Base-by-base conservation (phyloP, 2,113 vertebrate species). In the Nestor notabilis region DNA sequence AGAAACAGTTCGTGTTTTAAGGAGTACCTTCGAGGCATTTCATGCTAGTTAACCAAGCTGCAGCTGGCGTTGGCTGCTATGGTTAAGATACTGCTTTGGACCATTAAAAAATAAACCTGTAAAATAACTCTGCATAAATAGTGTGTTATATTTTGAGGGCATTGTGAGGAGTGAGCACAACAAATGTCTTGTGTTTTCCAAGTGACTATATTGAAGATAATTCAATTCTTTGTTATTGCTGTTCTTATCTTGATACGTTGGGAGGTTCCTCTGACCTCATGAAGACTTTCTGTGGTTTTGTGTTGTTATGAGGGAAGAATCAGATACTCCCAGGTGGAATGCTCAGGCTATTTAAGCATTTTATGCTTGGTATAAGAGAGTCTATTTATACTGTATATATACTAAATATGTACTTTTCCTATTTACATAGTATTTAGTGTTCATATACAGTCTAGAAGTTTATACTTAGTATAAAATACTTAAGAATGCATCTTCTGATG, bases 41-140 rank as follows among this genome's bases (percentile, higher is more conserved):
- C 35, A 3, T 41, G 27, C 33, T 15, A 2, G 3, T 17, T 25
- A 41, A 44, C 41, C 55, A 44, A n/a, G 5, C 44, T 10, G 15
- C 20, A 5, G 3, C 2, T 6, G 29, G 33, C 3, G 0, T 68
- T 18, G 18, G 37, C 14, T 58, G 29, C 29, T 41, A 1, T 13
- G 49, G 7, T 17, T 39, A 11, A 39, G 14, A 2, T n/a, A 6
- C 29, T 46, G 24, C 14, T 41, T 47, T 35, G 50, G 46, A 19
- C 25, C 29, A 35, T 24, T 31, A 15, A 44, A 60, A 52, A 28
- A 20, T 3, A 18, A 43, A 35, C 9, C 21, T 19, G 55, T 49
- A 41, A 31, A 70, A 14, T 35, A 46, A 69, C 17, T 46, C 37
- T 25, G 21, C 31, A 5, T 20, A 52, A 33, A 10, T 25, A 8